phyloP scores from a whole-genome alignment of 2,888 invertebrate species.

The Scaptomyza tumidula region DNA sequence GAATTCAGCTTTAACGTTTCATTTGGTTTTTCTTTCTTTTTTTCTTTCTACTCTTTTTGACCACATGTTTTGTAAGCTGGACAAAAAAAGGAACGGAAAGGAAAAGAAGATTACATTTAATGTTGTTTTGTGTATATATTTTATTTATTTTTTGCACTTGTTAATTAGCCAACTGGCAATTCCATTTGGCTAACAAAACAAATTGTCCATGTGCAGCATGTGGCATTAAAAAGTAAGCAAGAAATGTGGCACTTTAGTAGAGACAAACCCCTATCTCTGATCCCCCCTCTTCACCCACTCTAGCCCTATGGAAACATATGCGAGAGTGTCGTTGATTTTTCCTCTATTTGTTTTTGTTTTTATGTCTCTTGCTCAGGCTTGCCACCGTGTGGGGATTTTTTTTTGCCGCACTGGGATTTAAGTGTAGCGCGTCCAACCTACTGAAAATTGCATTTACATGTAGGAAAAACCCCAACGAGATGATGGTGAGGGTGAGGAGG shows the following conservation, averaged over 20 bases:
- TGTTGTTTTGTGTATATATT: neutral
- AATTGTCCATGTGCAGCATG: slow-evolving; percentile 38
- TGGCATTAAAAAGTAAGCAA: slow-evolving; percentile 46
- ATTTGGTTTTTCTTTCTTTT: neutral
- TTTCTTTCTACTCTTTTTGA: neutral
- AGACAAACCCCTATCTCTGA: slow-evolving; percentile 7
- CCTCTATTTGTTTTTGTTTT: neutral
- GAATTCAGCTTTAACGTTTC: neutral
- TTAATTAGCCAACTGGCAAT: slow-evolving; percentile 59
- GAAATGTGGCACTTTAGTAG: slow-evolving; percentile 62
- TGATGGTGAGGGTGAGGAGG: neutral
- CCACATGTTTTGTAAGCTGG: slow-evolving; percentile 7
- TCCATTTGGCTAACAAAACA: slow-evolving; percentile 53
- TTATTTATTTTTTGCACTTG: slow-evolving; percentile 8
- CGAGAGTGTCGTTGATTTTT: slow-evolving; percentile 24
- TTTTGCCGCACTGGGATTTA: slow-evolving; percentile 42
- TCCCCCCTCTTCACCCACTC: neutral
- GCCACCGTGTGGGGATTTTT: slow-evolving; percentile 14
- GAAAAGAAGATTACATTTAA: slow-evolving; percentile 2
- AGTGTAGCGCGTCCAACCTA: slow-evolving; percentile 44
- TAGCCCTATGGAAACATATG: slow-evolving; percentile 46
- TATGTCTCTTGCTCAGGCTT: slow-evolving; percentile 1
- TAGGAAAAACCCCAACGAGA: slow-evolving; percentile 55
- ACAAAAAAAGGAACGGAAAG: neutral
- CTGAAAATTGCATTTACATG: slow-evolving; percentile 76